phyloP scores from a whole-genome alignment of 1,140 invertebrate species.

The Caenorhabditis remanei region DNA sequence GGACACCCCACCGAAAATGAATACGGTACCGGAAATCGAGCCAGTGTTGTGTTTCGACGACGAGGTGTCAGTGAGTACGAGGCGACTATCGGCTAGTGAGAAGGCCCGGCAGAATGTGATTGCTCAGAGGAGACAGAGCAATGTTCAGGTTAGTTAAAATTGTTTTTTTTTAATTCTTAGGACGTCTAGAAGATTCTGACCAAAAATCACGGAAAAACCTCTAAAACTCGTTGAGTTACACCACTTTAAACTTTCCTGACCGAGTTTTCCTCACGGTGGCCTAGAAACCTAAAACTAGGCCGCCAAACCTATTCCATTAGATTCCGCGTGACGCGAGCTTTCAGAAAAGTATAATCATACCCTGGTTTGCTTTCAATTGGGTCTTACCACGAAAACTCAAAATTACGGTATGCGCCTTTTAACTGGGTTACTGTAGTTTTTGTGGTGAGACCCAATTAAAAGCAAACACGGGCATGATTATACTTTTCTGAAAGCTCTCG shows the following conservation, averaged over 20 bases:
- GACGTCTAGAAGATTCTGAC: background rate
- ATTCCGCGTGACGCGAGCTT: too few relatives aligned
- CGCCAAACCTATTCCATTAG: background rate
- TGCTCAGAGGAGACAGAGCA: constrained; percentile 73
- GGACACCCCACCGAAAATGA: constrained; percentile 3
- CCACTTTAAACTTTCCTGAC: too few relatives aligned
- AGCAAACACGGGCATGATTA: too few relatives aligned
- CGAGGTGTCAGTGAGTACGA: constrained; percentile 12
- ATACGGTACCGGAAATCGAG: constrained; percentile 4
- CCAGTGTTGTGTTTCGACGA: constrained; percentile 19
- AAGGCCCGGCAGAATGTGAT: constrained; percentile 59
- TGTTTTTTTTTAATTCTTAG: background rate
- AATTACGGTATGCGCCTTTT: too few relatives aligned
- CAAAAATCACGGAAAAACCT: background rate
- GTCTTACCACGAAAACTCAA: too few relatives aligned
- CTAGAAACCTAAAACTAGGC: background rate
- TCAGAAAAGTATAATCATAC: too few relatives aligned
- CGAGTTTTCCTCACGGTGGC: too few relatives aligned
- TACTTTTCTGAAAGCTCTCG: too few relatives aligned
- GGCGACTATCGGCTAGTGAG: constrained; percentile 56
- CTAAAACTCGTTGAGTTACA: too few relatives aligned
- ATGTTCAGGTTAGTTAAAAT: constrained; percentile 67
- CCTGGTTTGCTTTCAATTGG: too few relatives aligned
- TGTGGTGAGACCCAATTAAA: too few relatives aligned
- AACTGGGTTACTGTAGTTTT: too few relatives aligned